Percentiles rank a stretch among this genome's conserved stretches.
These are phyloP conservation scores for Phaonia tiefii DNA, from an alignment of 2,888 invertebrate genomes.

Conservation along the genomic window DNA sequence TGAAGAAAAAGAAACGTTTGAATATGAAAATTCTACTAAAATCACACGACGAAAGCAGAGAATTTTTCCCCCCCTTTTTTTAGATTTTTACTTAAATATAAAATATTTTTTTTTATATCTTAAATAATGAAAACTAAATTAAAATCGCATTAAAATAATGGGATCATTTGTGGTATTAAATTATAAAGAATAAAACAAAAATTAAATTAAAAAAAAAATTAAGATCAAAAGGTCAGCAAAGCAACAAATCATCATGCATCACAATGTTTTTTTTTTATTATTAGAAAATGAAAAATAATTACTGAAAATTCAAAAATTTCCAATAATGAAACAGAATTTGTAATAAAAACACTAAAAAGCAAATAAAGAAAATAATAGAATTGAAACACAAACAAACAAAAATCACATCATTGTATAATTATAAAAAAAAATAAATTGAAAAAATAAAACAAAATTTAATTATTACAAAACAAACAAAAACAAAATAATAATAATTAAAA, in stretches of 20 bases:
- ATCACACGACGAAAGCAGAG: slow-evolving; percentile 21
- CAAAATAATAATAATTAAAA: slow-evolving; percentile 22
- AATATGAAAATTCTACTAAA: slow-evolving; percentile 2
- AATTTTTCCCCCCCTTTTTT: slow-evolving; percentile 37
- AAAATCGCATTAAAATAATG: not conserved
- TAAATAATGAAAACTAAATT: slow-evolving; percentile 6
- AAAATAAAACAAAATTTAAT: slow-evolving; percentile 15
- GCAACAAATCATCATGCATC: not conserved
- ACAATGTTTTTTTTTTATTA: not conserved
- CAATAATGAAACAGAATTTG: not conserved
- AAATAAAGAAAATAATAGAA: not conserved
- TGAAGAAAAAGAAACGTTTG: slow-evolving; percentile 10
- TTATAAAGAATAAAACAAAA: not conserved
- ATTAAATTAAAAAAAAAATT: slow-evolving; percentile 18
- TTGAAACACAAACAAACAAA: slow-evolving; percentile 40
- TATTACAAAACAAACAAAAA: slow-evolving; percentile 1
- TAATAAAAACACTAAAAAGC: slow-evolving; percentile 5
- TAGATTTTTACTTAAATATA: slow-evolving; percentile 34
- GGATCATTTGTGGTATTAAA: slow-evolving; percentile 11
- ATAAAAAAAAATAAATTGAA: slow-evolving; percentile 39
- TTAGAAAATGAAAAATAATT: not conserved
- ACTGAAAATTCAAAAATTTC: not conserved
- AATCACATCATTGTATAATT: slow-evolving; percentile 61
- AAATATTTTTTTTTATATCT: slow-evolving; percentile 15
- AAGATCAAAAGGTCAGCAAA: slow-evolving; percentile 5